phyloP scores from a whole-genome alignment of 2,888 invertebrate genomes.

The Marronus borbonicus region DNA sequence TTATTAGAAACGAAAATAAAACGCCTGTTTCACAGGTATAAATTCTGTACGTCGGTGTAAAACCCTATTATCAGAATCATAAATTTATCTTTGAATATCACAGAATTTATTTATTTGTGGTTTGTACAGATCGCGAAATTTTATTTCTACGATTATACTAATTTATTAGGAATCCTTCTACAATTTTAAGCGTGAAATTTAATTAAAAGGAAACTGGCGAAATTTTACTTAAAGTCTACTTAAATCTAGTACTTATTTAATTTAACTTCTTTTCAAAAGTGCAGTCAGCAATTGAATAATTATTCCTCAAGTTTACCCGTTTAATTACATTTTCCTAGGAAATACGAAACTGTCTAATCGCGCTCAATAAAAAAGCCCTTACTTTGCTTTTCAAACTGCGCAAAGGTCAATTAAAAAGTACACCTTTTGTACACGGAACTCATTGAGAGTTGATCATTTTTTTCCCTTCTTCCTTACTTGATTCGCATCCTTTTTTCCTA shows the following conservation, averaged over 20 bases:
- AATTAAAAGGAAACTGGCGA: no score
- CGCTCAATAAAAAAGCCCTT: constrained; percentile 1
- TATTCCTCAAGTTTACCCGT: background rate
- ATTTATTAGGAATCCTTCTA: no score
- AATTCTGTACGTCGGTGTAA: background rate
- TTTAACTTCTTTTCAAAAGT: constrained; percentile 25
- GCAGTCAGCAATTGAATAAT: constrained; percentile 19
- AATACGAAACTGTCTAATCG: constrained; percentile 11
- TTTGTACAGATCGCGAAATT: background rate
- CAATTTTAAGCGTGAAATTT: no score
- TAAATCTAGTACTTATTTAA: background rate
- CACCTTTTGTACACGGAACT: background rate
- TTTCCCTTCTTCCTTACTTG: background rate
- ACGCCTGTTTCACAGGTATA: background rate
- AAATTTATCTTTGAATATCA: background rate
- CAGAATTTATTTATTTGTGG: background rate
- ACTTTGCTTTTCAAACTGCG: background rate
- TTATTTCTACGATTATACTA: background rate
- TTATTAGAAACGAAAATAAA: constrained; percentile 4
- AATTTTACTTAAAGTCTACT: background rate
- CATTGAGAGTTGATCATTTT: background rate
- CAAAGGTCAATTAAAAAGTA: constrained; percentile 32
- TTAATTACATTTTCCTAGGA: constrained; percentile 15
- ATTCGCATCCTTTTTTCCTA: background rate
- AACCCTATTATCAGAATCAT: background rate